phyloP scores from a whole-genome alignment of 2,113 vertebrate species.

The Coracopsis vasa region DNA sequence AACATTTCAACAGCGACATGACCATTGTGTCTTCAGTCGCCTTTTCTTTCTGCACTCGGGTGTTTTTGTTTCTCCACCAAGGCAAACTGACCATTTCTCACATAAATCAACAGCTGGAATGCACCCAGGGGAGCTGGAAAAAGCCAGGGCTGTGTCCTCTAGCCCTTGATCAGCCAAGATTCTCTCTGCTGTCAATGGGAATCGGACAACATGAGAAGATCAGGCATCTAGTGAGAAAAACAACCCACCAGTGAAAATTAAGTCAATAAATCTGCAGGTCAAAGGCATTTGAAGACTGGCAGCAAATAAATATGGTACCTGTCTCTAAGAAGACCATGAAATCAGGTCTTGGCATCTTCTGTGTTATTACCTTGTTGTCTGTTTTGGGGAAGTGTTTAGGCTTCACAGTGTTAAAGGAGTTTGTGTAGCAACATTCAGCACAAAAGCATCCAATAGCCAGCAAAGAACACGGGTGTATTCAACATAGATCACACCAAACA shows the following conservation, averaged over 20 bases:
- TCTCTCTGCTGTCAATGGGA: background rate
- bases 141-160: background rate
- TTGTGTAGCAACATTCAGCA: background rate
- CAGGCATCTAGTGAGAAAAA: background rate
- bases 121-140: slow-evolving; percentile 12
- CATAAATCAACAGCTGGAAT: slow-evolving; percentile 45
- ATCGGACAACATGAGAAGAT: background rate
- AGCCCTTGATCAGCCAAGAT: background rate
- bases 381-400: background rate
- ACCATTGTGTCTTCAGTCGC: slow-evolving; percentile 20
- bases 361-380: background rate
- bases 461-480: background rate
- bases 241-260: background rate
- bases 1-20: background rate
- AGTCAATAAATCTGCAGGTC: background rate
- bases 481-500: background rate
- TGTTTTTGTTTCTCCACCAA: slow-evolving; percentile 44
- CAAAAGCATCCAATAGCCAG: background rate
- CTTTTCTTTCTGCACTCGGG: slow-evolving; percentile 17
- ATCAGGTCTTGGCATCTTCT: background rate
- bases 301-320: background rate
- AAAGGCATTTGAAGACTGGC: background rate
- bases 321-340: background rate
- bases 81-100: slow-evolving; percentile 28
- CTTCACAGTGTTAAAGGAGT: background rate